A percentile compares a stretch with the other conserved stretches of the same genome.
phyloP scores from a whole-genome alignment of 1,140 invertebrate species.

The Halesus radiatus region DNA sequence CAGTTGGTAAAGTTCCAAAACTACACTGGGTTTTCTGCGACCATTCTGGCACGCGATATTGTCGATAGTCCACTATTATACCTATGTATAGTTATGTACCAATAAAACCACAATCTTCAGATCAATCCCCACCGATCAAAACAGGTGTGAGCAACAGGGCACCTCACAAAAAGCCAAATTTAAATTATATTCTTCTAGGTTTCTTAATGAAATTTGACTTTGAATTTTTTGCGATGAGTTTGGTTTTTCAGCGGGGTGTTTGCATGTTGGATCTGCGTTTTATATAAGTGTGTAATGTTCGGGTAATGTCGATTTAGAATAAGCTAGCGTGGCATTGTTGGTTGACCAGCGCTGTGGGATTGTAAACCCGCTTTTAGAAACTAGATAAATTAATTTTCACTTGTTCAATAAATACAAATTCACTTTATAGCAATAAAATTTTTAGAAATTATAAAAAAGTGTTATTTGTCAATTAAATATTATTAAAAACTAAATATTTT shows the following conservation, averaged over 20 bases:
- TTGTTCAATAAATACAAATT: too few relatives aligned
- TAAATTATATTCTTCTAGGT: neutral
- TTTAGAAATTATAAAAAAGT: too few relatives aligned
- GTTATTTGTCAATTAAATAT: too few relatives aligned
- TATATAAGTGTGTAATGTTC: conserved; percentile 6
- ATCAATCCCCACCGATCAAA: neutral
- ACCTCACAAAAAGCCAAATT: neutral
- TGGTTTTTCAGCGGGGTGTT: neutral
- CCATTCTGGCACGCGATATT: conserved; percentile 23
- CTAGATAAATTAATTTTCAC: neutral
- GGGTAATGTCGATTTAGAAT: conserved; percentile 36
- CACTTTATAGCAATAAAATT: too few relatives aligned
- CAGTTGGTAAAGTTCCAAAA: neutral
- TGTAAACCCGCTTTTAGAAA: neutral
- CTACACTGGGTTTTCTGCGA: neutral
- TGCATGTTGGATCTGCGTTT: neutral
- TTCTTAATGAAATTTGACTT: neutral
- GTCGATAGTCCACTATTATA: conserved; percentile 31
- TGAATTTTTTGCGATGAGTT: neutral
- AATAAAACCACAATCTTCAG: conserved; percentile 28
- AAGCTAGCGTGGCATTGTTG: conserved; percentile 27
- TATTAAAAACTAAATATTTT: too few relatives aligned
- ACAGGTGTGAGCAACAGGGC: neutral
- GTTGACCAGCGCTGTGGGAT: conserved; percentile 22
- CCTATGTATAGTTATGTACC: conserved; percentile 32